Conservation (phyloP, 1,140 invertebrate genomes). For the Aphidius ervi region DNA sequence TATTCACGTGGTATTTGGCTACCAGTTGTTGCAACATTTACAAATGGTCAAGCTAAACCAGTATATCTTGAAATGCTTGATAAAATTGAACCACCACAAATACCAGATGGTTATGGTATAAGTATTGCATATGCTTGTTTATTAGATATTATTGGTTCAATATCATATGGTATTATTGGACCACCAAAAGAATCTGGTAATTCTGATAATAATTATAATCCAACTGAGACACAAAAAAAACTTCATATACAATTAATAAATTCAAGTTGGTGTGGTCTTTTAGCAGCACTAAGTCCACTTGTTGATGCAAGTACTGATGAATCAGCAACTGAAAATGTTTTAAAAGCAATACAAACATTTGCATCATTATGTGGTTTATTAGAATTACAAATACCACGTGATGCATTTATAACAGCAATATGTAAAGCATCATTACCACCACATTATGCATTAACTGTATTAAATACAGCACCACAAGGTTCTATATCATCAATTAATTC, state of each 20-base stretch:
- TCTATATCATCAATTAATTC: constrained; percentile 40
- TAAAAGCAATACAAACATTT: constrained; percentile 87
- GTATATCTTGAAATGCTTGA: constrained; percentile 94
- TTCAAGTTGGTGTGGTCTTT: constrained; percentile 91
- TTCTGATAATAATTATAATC: constrained; percentile 42
- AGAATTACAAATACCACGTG: constrained; percentile 70
- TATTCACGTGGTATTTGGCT: constrained; percentile 89
- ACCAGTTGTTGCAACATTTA: constrained; percentile 78
- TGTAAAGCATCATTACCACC: constrained; percentile 93
- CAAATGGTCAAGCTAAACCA: constrained; percentile 80
- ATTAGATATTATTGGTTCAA: constrained; percentile 80
- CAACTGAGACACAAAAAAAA: constrained; percentile 54
- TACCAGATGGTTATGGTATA: constrained; percentile 93
- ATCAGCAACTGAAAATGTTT: constrained; percentile 78
- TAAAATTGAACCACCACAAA: constrained; percentile 85
- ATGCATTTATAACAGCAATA: constrained; percentile 90
- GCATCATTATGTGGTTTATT: constrained; percentile 75
- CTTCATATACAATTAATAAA: constrained; percentile 78
- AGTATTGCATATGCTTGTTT: constrained; percentile 91
- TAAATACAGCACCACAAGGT: constrained; percentile 62
- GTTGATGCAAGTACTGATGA: constrained; percentile 96
- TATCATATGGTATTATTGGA: constrained; percentile 65
- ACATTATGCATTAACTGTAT: constrained; percentile 87
- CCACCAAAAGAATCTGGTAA: constrained; percentile 35
- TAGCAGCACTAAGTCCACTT: constrained; percentile 85